Evolutionary conservation across 2,113 vertebrate genomes (phyloP), one percentile per base, ranked within the genome.

Genomic region (Strix uralensis): DNA sequence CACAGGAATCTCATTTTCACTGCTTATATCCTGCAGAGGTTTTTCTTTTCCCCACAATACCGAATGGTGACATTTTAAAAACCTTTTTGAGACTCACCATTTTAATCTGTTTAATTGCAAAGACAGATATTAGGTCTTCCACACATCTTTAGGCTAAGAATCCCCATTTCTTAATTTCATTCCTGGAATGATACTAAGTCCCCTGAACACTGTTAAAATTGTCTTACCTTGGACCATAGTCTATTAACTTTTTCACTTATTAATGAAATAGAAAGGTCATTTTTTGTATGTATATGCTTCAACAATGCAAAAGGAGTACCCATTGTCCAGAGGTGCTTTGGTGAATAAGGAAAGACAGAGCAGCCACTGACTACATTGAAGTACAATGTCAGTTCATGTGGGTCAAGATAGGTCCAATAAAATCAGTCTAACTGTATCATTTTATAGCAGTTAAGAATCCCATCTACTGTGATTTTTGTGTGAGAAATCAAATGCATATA

Each of bases 1-100:
- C 44, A 84, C 30, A 78, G 52, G 54, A 95, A 93, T 85, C 69
- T 58, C 19, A 77, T 96, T 97, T 96, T 40, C 58, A n/a, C 44
- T 94, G 49, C 49, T 75, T 86, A 62, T 44, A 90, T 85, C 11
- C 54, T 92, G 46, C 49, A 90, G 73, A 69, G 15, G 8, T 15
- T 82, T 89, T 96, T 16, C 29, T 62, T 40, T 51, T 23, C 15
- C 21, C 32, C 51, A 22, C 32, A 58, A 81, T 71, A 92, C 20
- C 59, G 58, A 82, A 19, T 57, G 34, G 38, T 77, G 44, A 38
- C 4, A 30, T 65, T 95, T 58, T 49, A 75, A 86, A 91, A 96
- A 82, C 4, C 54, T 47, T 29, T 88, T 75, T 71, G 47, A 90
- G 82, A 79, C 20, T 86, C 67, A 81, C 46, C 11, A 38, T 69